Conservation (phyloP, 2,113 vertebrate genomes). For the Dicaeum eximium region DNA sequence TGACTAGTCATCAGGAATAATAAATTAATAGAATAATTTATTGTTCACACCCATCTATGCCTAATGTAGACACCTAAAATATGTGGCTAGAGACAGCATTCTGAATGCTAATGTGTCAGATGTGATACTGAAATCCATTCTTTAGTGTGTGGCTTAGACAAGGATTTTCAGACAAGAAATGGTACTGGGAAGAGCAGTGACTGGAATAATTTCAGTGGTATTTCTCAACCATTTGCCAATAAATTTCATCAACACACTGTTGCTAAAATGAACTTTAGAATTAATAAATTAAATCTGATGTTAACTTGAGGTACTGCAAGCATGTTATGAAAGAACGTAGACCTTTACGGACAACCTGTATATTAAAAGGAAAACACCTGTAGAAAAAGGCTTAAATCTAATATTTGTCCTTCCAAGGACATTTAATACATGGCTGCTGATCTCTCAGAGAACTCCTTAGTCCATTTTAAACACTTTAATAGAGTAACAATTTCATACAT, state of each 20-base stretch:
- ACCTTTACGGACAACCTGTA: neutral
- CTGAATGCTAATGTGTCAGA: neutral
- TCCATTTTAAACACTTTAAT: neutral
- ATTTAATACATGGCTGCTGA: neutral
- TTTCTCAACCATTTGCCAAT: neutral
- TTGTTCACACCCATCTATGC: neutral
- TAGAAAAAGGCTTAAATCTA: neutral
- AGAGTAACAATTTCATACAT: neutral
- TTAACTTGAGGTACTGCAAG: neutral
- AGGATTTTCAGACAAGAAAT: neutral
- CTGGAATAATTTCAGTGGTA: neutral
- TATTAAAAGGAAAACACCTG: neutral
- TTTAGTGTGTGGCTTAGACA: neutral
- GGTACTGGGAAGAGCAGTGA: neutral
- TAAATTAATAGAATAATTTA: neutral
- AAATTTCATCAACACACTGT: neutral
- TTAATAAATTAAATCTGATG: neutral
- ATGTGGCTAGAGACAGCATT: neutral
- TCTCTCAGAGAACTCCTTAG: neutral
- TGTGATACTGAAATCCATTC: neutral
- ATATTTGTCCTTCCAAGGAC: neutral
- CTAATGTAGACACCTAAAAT: neutral
- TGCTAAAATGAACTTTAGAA: neutral
- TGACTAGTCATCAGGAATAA: conserved; percentile 7
- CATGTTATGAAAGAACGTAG: neutral